These are phyloP conservation scores for Odiellus spinosus DNA, from an alignment of 2,888 invertebrate species.

Conservation along the genomic window DNA sequence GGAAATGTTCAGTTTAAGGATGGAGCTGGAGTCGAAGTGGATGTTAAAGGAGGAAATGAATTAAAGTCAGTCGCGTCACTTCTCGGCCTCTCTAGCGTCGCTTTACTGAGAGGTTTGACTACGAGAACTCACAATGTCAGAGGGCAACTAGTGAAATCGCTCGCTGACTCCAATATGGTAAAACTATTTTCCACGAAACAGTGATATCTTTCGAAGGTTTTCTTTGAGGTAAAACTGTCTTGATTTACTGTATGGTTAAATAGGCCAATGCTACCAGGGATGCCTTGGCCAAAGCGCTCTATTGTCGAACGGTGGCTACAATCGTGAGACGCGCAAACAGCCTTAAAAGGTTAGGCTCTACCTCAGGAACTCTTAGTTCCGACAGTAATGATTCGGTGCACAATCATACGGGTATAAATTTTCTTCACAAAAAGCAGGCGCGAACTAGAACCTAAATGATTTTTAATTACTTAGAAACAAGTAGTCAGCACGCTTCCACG, in stretches of 20 bases:
- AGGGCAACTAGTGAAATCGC: slow-evolving; percentile 60
- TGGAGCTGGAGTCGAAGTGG: slow-evolving; percentile 44
- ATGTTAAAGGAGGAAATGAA: slow-evolving; percentile 60
- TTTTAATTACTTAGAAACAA: slow-evolving; percentile 33
- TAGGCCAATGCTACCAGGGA: slow-evolving; percentile 72
- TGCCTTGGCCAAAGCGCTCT: slow-evolving; percentile 75
- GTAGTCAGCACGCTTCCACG: slow-evolving; percentile 69
- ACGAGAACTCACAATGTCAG: slow-evolving; percentile 61
- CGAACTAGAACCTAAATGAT: not conserved
- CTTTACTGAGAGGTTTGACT: slow-evolving; percentile 64
- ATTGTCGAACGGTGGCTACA: slow-evolving; percentile 84
- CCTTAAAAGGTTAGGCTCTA: slow-evolving; percentile 60
- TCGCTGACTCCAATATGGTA: slow-evolving; percentile 64
- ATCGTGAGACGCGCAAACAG: slow-evolving; percentile 85
- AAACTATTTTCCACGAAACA: slow-evolving; percentile 16
- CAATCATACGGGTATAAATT: slow-evolving; percentile 39
- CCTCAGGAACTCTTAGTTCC: slow-evolving; percentile 65
- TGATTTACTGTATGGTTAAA: too few species aligned
- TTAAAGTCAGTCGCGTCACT: slow-evolving; percentile 70
- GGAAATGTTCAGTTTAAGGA: slow-evolving; percentile 84
- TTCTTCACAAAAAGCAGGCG: not conserved
- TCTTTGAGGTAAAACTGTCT: slow-evolving; percentile 5
- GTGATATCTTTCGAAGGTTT: not conserved
- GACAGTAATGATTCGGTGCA: slow-evolving; percentile 84
- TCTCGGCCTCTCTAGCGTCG: slow-evolving; percentile 56